phyloP scores from a whole-genome alignment of 1,140 invertebrate species.

The Idris sp. region DNA sequence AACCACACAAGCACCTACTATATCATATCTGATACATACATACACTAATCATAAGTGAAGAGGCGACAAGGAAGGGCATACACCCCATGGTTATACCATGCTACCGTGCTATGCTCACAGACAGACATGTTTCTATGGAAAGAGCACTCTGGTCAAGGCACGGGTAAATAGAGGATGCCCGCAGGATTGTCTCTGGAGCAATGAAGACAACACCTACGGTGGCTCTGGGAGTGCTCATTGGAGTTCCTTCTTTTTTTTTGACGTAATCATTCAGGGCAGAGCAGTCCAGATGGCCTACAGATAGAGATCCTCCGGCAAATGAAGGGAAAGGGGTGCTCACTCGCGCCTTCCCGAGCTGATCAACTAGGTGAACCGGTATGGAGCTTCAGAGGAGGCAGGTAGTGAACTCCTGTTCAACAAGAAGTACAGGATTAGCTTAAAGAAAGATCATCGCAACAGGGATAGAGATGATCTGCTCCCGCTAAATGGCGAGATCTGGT shows the following conservation, averaged over 20 bases:
- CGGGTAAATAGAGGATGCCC: slow-evolving; percentile 28
- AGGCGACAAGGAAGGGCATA: no score
- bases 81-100: no score
- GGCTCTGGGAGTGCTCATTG: not conserved
- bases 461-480: not conserved
- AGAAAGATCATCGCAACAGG: not conserved
- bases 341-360: not conserved
- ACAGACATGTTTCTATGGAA: not conserved
- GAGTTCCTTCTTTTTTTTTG: not conserved
- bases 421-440: not conserved
- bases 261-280: no score
- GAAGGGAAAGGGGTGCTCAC: not conserved
- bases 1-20: no score
- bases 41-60: slow-evolving; percentile 19
- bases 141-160: not conserved
- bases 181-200: not conserved
- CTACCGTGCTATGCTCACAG: not conserved
- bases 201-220: not conserved
- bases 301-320: not conserved
- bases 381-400: not conserved
- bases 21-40: no score
- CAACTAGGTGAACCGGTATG: no score
- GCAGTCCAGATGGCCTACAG: not conserved
- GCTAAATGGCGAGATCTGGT: not conserved
- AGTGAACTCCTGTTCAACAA: not conserved